Conservation (phyloP, 2,113 vertebrate genomes). For the Epinephelus fuscoguttatus region DNA sequence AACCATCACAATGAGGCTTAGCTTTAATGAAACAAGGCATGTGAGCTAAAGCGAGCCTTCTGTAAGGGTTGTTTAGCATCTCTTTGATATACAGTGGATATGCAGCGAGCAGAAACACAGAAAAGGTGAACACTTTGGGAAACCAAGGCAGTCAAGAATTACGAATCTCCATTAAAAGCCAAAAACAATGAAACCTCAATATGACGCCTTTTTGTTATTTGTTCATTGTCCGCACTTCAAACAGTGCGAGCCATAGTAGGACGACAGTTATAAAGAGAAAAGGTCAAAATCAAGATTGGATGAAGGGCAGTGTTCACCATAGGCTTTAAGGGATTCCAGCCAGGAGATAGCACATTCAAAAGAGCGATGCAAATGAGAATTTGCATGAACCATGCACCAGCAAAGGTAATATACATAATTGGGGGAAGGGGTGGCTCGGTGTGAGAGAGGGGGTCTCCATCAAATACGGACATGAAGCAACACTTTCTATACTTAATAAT, state of each 20-base stretch:
- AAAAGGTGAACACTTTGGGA: not conserved
- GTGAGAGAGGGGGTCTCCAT: slow-evolving; percentile 56
- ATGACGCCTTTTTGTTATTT: slow-evolving; percentile 10
- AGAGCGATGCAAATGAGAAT: slow-evolving; percentile 78
- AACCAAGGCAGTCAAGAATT: not conserved
- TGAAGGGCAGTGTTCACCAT: slow-evolving; percentile 67
- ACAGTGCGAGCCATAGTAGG: slow-evolving; percentile 16
- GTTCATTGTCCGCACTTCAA: slow-evolving; percentile 47
- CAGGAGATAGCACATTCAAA: slow-evolving; percentile 67
- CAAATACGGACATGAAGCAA: slow-evolving; percentile 78
- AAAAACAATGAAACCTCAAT: slow-evolving; percentile 26
- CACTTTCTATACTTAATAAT: slow-evolving; percentile 78
- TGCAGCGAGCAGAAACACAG: not conserved
- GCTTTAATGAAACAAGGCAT: not conserved
- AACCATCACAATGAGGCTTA: not conserved
- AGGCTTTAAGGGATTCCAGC: slow-evolving; percentile 64
- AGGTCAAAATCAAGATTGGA: slow-evolving; percentile 71
- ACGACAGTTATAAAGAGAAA: slow-evolving; percentile 62
- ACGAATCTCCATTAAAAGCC: slow-evolving; percentile 4
- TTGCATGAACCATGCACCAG: slow-evolving; percentile 76
- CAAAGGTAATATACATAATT: slow-evolving; percentile 82
- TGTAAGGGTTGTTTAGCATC: not conserved
- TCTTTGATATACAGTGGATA: not conserved
- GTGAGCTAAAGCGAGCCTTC: not conserved
- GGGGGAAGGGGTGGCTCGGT: slow-evolving; percentile 56